Evolutionary conservation across 2,888 invertebrate genomes (phyloP), one percentile per base, ranked within the genome.

Genomic region (Cheilosia variabilis): DNA sequence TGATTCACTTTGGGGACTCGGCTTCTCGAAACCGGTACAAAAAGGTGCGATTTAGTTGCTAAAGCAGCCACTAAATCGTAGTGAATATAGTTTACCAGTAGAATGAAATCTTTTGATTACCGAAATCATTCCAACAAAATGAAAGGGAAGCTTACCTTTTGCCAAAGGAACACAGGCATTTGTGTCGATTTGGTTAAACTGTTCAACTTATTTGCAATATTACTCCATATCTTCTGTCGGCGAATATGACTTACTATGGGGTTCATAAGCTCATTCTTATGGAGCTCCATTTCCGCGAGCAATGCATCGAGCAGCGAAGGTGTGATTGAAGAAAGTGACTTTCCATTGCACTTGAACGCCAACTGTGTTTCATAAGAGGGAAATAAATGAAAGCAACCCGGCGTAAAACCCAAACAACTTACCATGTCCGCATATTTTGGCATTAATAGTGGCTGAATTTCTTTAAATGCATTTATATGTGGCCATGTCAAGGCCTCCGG

Each of bases 141-240:
- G 22, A 22, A 22, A 22, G 22, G 2, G 2, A 22, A 27, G 27
- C 27, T 27, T 27, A 62, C 72, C 72, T 53, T 72, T 31, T 72
- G 72, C 72, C 72, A 72, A 4, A 31, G 19, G 5, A 72, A 62
- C 2, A 62, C 22, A 17, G 62, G 53, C 4, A 53, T 4, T 13
- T 3, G 13, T 37, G 13, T 4, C 37, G 4, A 13, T 3, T 1
- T 37, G 37, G 1, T 34, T 1, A 17, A 47, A 47, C 17, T 24
- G 5, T 62, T 62, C 22, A 62, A 19, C 2, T 13, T 43, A 15
- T 10, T 7, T 31, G 52, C 53, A 19, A 72, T 72, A 15, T 31
- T n/a, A 2, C 19, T n/a, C 72, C 72, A 72, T 19, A 72, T 60
- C 6, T 53, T 31, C 43, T 63, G 72, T 2, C 72, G 62, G 15